Evolutionary conservation across 2,888 invertebrate genomes (phyloP).

Genomic region (Leptinotarsa juncta): DNA sequence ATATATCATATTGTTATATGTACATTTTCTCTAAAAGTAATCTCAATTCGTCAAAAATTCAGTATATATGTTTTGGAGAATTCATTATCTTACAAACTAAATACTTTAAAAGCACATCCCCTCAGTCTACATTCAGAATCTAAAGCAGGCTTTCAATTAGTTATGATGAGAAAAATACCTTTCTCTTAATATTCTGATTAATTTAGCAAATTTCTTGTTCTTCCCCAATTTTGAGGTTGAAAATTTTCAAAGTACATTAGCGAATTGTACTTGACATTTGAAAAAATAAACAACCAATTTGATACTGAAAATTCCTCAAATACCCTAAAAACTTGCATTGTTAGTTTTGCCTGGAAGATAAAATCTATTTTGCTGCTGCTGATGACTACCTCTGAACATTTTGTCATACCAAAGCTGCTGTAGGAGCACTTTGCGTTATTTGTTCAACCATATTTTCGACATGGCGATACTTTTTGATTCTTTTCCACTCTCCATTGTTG

Average conservation of each 20-base stretch:
- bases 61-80: conserved; percentile 4
- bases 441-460: conserved; percentile 69
- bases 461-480: conserved; percentile 89
- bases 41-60: conserved; percentile 1
- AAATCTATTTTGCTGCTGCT: background rate
- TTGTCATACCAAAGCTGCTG: conserved; percentile 54
- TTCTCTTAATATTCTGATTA: background rate
- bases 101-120: conserved; percentile 13
- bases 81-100: background rate
- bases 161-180: too few relatives aligned
- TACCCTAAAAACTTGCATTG: conserved; percentile 1
- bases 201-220: background rate
- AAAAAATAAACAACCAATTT: background rate
- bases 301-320: background rate
- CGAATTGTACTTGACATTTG: background rate
- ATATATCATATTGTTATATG: conserved; percentile 12
- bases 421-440: conserved; percentile 59
- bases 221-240: background rate
- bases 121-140: conserved; percentile 19
- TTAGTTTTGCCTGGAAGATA: conserved; percentile 4
- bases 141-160: background rate
- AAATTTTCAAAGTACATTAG: background rate
- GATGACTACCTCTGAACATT: conserved; percentile 37
- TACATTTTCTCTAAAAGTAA: conserved; percentile 11
- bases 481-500: conserved; percentile 96